phyloP scores from a whole-genome alignment of 2,797 vertebrate genomes.

The Acrocephalus scirpaceus region DNA sequence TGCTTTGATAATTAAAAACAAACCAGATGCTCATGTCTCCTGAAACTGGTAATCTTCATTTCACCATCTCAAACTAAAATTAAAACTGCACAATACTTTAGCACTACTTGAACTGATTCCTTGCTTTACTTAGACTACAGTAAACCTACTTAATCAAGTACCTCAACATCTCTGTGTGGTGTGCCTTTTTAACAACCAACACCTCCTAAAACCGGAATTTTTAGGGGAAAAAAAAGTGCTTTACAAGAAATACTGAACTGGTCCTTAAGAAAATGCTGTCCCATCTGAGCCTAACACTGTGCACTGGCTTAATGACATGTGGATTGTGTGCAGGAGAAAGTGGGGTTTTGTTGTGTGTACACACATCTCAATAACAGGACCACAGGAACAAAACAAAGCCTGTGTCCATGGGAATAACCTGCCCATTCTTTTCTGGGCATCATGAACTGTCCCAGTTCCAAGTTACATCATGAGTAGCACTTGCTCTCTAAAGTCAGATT shows the following conservation, averaged over 20 bases:
- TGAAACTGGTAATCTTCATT: background rate
- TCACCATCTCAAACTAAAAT: background rate
- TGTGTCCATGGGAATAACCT: background rate
- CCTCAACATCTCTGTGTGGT: background rate
- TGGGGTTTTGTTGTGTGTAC: background rate
- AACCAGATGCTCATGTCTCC: background rate
- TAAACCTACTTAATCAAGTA: background rate
- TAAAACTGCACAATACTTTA: background rate
- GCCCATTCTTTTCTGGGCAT: background rate
- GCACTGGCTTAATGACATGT: background rate
- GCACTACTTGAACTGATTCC: background rate
- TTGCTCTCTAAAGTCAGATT: slow-evolving; percentile 21
- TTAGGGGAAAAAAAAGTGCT: background rate
- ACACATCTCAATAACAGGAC: background rate
- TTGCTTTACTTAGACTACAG: background rate
- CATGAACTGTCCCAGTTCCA: background rate
- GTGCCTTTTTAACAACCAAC: background rate
- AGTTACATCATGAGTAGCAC: background rate
- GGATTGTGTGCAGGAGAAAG: background rate
- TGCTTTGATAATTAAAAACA: background rate
- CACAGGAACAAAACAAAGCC: background rate
- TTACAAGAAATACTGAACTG: background rate
- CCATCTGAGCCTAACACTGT: background rate
- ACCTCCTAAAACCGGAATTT: background rate
- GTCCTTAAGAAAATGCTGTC: background rate